phyloP scores from a whole-genome alignment of 1,140 invertebrate species.

The Plodia interpunctella region DNA sequence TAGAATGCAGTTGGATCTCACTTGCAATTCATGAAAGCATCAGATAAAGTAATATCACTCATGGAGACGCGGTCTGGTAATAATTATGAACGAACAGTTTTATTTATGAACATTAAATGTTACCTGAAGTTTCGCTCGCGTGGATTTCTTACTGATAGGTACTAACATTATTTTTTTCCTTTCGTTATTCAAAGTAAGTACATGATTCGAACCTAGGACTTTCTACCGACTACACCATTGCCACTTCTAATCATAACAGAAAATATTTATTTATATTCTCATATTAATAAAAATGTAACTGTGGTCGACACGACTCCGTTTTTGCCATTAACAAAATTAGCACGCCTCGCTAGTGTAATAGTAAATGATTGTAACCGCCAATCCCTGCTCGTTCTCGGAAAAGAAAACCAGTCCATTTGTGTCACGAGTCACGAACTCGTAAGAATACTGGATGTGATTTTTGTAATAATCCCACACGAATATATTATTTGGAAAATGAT shows the following conservation, averaged over 20 bases:
- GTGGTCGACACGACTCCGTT: background rate
- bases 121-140: too few relatives aligned
- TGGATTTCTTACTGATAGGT: too few relatives aligned
- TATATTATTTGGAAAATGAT: too few relatives aligned
- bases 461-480: background rate
- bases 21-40: background rate
- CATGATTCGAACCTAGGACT: too few relatives aligned
- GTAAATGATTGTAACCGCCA: background rate
- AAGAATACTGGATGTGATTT: background rate
- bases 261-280: too few relatives aligned
- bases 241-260: too few relatives aligned
- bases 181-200: too few relatives aligned
- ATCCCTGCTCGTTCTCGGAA: background rate
- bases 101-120: too few relatives aligned
- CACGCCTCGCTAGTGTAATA: background rate
- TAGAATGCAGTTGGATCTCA: background rate
- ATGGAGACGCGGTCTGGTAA: background rate
- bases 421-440: background rate
- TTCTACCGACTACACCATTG: too few relatives aligned
- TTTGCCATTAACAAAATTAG: slow-evolving; percentile 2
- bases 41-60: background rate
- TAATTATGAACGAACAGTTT: background rate
- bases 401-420: background rate
- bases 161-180: too few relatives aligned
- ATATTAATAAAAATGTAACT: background rate